Base-by-base conservation (phyloP, 2,888 invertebrate genomes). In the Girardia tigrina region DNA sequence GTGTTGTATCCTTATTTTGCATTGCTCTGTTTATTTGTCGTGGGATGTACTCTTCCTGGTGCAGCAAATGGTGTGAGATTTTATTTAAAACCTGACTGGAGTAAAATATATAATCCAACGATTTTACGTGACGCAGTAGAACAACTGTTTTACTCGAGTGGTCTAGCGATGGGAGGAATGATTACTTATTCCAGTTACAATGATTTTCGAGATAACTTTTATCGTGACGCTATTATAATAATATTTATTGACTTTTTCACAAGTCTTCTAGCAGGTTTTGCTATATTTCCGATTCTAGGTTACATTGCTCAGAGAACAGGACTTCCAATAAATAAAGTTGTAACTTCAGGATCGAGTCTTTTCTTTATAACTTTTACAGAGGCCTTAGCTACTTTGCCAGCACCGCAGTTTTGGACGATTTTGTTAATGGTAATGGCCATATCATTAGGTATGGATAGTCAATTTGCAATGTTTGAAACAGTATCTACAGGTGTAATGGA, bases 401-500 rank as follows among this genome's bases (percentile, higher is more conserved):
- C 56, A 12, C 8, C 56, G 23, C 56, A 56, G 23, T 56, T 56
- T 56, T 56, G 56, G 56, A 56, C 56, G 23, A 56, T 56, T 56
- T 23, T 56, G n/a, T 56, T 56, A 56, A 56, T 56, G 56, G n/a
- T 56, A n/a, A 56, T 56, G 56, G 56, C 56, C 4, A 56, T 56
- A 20, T 12, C 56, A 2, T n/a, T 56, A n/a, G 56, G 56, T 6
- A 56, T 56, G 56, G 56, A 56, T 56, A 56, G 56, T 56, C 56
- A 56, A 56, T 56, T 56, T 56, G 56, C 56, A 8, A 56, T 56
- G 56, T 56, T 56, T 56, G 56, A 56, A 56, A 56, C 56, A 2
- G 23, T 56, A 56, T 4, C n/a, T n/a, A 56, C 56, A 20, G 56
- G 8, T 12, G n/a, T 56, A 16, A 4, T 56, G n/a, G 56, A 56